Conservation (phyloP, 2,888 invertebrate species). For the Heliconius cydno region DNA sequence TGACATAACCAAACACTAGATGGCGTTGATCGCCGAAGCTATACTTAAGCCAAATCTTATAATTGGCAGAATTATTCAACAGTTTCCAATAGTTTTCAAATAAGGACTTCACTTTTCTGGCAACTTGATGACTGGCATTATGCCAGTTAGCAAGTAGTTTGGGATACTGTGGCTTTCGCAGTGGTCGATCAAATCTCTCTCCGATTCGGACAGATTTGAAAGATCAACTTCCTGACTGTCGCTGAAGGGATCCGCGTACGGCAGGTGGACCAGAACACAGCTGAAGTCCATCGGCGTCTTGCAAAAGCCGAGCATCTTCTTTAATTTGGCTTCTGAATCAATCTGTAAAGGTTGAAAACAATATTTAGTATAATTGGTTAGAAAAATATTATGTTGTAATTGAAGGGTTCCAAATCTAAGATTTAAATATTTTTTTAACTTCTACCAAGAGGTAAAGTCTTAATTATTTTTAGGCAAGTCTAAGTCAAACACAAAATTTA, state of each 20-base stretch:
- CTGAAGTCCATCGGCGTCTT: conserved; percentile 76
- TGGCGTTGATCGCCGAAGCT: conserved; percentile 69
- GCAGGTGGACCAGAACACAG: conserved; percentile 83
- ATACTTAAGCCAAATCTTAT: conserved; percentile 40
- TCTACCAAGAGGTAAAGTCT: neutral
- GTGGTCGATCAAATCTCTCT: conserved; percentile 85
- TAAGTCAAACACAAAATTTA: neutral
- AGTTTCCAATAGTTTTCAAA: conserved; percentile 28
- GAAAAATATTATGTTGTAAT: neutral
- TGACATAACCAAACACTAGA: conserved; percentile 57
- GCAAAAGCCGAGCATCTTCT: conserved; percentile 75
- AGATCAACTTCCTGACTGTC: conserved; percentile 73
- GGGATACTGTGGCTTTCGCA: conserved; percentile 83
- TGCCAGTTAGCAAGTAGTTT: conserved; percentile 10
- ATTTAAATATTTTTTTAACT: no score
- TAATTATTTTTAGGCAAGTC: neutral
- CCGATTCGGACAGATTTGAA: conserved; percentile 83
- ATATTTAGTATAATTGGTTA: conserved; percentile 2
- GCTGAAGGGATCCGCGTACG: conserved; percentile 76
- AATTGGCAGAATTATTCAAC: conserved; percentile 43
- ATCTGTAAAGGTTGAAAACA: conserved; percentile 66
- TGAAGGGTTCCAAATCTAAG: neutral
- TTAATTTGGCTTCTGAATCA: conserved; percentile 81
- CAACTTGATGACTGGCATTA: conserved; percentile 85
- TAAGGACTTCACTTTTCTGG: conserved; percentile 83